These are phyloP conservation scores for Gorsachius magnificus DNA, from an alignment of 2,797 vertebrate genomes.

Conservation along the genomic window DNA sequence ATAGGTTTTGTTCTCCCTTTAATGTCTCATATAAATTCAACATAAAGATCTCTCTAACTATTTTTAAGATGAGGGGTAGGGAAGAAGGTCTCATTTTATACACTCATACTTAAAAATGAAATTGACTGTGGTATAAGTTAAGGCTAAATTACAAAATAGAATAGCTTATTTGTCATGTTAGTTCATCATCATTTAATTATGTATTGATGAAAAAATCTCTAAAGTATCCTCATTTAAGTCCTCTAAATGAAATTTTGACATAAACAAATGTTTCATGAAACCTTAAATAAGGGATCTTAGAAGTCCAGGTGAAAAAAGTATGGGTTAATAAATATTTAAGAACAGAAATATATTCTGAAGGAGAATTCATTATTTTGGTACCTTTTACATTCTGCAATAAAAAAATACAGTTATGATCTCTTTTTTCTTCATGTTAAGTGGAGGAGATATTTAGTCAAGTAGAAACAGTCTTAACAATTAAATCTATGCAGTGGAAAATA, in stretches of 20 bases:
- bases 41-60: neutral
- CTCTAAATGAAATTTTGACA: neutral
- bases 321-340: neutral
- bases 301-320: neutral
- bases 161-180: neutral
- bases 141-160: neutral
- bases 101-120: neutral
- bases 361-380: neutral
- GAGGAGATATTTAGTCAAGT: neutral
- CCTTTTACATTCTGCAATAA: neutral
- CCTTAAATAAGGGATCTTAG: neutral
- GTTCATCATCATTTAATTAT: neutral
- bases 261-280: neutral
- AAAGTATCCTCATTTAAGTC: neutral
- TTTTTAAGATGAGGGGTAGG: neutral
- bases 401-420: neutral
- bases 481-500: neutral
- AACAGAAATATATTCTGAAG: neutral
- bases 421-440: neutral
- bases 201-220: neutral
- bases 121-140: neutral
- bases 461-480: neutral
- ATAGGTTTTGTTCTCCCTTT: neutral
- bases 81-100: neutral
- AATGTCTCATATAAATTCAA: neutral